phyloP scores from a whole-genome alignment of 2,113 vertebrate genomes.

The Gambusia holbrooki region DNA sequence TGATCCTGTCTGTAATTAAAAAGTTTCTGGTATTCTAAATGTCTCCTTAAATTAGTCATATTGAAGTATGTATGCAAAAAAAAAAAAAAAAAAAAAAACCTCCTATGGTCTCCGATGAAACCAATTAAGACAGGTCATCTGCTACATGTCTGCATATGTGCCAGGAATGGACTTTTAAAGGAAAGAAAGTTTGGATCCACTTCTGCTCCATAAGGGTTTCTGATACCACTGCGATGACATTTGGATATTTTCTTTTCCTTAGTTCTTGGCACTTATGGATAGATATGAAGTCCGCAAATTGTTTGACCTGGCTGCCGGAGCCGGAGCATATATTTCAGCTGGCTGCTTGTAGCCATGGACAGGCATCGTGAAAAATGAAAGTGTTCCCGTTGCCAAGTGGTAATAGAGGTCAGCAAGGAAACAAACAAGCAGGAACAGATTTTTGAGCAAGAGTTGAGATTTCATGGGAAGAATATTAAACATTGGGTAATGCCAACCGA shows the following conservation, averaged over 20 bases:
- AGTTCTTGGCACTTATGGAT: constrained; percentile 27
- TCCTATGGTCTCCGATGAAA: constrained; percentile 39
- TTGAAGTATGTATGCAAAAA: constrained; percentile 7
- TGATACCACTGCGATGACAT: constrained; percentile 34
- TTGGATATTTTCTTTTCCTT: constrained; percentile 23
- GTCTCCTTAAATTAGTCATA: constrained; percentile 26
- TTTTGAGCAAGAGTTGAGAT: constrained; percentile 53
- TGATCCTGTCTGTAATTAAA: constrained; percentile 13
- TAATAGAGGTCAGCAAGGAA: constrained; percentile 72
- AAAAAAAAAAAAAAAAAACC: neutral
- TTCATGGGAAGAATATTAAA: constrained; percentile 46
- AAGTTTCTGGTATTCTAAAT: constrained; percentile 40
- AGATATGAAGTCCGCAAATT: constrained; percentile 48
- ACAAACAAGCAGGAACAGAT: constrained; percentile 63
- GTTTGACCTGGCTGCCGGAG: constrained; percentile 44
- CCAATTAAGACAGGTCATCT: constrained; percentile 71
- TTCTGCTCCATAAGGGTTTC: constrained; percentile 36
- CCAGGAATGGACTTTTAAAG: constrained; percentile 45
- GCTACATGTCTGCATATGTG: constrained; percentile 43
- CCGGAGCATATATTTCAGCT: constrained; percentile 47
- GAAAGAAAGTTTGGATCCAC: constrained; percentile 27
- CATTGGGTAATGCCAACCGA: constrained; percentile 27
- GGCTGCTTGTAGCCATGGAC: constrained; percentile 41
- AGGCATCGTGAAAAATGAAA: constrained; percentile 50
- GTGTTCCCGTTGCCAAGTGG: constrained; percentile 67